Evolutionary conservation across 2,888 invertebrate genomes (phyloP).

Genomic region (Metalampra italica): DNA sequence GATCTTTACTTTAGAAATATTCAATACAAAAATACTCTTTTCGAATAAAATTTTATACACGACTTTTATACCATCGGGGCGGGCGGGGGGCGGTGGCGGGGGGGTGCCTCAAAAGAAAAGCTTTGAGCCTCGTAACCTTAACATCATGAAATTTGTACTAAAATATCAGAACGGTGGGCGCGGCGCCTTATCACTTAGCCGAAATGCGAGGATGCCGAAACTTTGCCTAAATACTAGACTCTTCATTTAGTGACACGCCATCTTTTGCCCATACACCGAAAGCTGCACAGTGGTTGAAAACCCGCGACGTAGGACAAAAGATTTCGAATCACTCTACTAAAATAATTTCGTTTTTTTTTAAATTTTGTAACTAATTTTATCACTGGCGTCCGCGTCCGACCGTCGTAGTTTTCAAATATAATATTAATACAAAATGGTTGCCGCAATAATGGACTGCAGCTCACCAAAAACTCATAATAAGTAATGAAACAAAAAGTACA

Average conservation of each 20-base stretch:
- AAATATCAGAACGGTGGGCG: constrained; percentile 75
- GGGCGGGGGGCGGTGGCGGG: constrained; percentile 47
- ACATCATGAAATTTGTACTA: constrained; percentile 79
- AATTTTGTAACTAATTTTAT: constrained; percentile 75
- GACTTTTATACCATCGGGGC: constrained; percentile 64
- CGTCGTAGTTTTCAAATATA: constrained; percentile 73
- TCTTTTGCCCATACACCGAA: constrained; percentile 23
- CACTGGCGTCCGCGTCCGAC: constrained; percentile 73
- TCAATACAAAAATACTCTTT: constrained; percentile 81
- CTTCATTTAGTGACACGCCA: constrained; percentile 36
- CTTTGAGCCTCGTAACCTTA: constrained; percentile 79
- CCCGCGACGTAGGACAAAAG: constrained; percentile 28
- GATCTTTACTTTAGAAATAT: constrained; percentile 80
- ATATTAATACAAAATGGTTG: constrained; percentile 54
- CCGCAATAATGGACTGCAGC: constrained; percentile 55
- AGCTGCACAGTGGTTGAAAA: constrained; percentile 23
- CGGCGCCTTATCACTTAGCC: constrained; percentile 74
- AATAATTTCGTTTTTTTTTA: constrained; percentile 69
- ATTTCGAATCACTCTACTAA: constrained; percentile 42
- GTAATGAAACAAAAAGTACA: constrained; percentile 38
- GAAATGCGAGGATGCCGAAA: constrained; percentile 79
- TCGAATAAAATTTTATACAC: constrained; percentile 79
- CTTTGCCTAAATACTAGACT: constrained; percentile 74
- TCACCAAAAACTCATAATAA: constrained; percentile 40
- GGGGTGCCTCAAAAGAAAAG: constrained; percentile 70